Base-by-base conservation (phyloP, 2,113 vertebrate species). In the Poecilia latipinna region DNA sequence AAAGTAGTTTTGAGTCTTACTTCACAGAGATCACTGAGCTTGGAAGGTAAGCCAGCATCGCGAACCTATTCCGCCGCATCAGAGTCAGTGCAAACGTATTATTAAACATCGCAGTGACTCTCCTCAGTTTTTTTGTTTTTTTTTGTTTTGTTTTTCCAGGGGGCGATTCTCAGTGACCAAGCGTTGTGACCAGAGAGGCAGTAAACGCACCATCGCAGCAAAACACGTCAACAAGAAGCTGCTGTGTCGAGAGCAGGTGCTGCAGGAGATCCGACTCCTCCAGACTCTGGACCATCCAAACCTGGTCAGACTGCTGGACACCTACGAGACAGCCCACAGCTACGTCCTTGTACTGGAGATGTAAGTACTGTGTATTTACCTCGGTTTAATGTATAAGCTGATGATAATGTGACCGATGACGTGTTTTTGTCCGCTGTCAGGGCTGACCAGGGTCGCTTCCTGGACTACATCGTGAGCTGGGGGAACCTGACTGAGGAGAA, bases 211-310 rank as follows among this genome's bases (percentile, higher is more conserved):
- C 1, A 95, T 98, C 78, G 98, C 97, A 62, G 96, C 96, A 0
- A 99, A 99, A 86, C 97, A 97, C 68, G 95, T 99, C 70, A 98
- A 96, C 93, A 99, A 99, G 94, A 98, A 97, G 91, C 90, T 99
- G 93, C 95, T 96, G 96, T 97, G 96, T 83, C 94, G 98, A 31
- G 97, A 99, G 84, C 97, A 97, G 94, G 97, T 97, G 90, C 96
- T 96, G 89, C 96, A 96, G 78, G 98, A 99, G 94, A 94, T 98
- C 74, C 91, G 96, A 79, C 91, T 98, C 89, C 96, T 98, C 77
- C 96, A 97, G 94, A 93, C 92, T 86, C 94, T 99, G 80, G 96
- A 98, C 86, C 97, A 99, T 93, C 96, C 97, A 68, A 96, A 97
- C 89, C 94, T 99, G 72, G 90, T 97, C 75, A 90, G 93, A 90